Conservation (phyloP, 2,113 vertebrate genomes). For the Hydrolagus affinis region DNA sequence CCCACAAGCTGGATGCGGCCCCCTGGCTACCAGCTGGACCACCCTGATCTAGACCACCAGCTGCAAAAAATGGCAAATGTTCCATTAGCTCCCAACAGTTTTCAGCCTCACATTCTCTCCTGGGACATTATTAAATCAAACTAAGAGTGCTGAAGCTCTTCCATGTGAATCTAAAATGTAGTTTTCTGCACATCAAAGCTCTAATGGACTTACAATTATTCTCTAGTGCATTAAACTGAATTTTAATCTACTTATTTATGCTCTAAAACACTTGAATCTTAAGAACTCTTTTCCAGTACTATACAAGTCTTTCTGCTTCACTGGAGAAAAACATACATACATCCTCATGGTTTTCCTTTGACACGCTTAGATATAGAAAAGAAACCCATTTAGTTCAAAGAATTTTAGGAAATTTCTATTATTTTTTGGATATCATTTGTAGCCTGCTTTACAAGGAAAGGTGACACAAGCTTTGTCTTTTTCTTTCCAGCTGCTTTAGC, state of each 20-base stretch:
- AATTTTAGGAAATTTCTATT: neutral
- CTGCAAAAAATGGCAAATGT: neutral
- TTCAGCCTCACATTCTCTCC: neutral
- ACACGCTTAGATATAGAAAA: neutral
- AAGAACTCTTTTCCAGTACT: neutral
- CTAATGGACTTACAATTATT: constrained; percentile 6
- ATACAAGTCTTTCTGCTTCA: neutral
- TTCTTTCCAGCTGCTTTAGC: neutral
- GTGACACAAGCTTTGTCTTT: neutral
- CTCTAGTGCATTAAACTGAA: neutral
- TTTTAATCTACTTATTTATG: neutral
- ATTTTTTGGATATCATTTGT: neutral
- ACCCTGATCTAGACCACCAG: neutral
- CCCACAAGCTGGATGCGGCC: too few species aligned
- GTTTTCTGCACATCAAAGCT: neutral
- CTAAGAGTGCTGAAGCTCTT: neutral
- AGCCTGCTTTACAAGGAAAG: neutral
- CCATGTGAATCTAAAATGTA: neutral
- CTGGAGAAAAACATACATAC: neutral
- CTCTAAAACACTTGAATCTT: neutral
- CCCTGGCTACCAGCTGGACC: too few species aligned
- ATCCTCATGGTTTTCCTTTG: neutral
- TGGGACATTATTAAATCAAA: neutral
- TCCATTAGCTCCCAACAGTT: too few species aligned
- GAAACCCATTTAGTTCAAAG: neutral